Base-by-base conservation (phyloP, 2,797 vertebrate genomes). In the Cyclopterus lumpus region DNA sequence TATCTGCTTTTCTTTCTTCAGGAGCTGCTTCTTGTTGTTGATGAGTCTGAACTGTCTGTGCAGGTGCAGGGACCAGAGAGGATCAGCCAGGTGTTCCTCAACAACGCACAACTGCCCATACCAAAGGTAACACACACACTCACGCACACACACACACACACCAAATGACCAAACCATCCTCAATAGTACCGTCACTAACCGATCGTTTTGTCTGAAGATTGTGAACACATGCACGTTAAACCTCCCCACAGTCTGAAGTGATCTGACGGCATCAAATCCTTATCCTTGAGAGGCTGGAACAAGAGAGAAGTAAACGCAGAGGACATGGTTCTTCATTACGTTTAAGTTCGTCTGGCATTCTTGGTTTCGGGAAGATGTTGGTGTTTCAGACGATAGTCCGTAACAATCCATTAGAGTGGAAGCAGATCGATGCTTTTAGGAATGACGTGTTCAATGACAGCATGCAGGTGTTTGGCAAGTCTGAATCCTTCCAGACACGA, bases 111-210 rank as follows among this genome's bases (percentile, higher is more conserved):
- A 0, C 79, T 85, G 7, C 69, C 81, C 38, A 76, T 81, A 1
- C 74, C 86, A 34, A 80, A 90, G 93, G 93, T 92, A 88, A 79
- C 24, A 16, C 36, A 49, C 63, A 53, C 49, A 24, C 46, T n/a
- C 46, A 49, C 48, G 49, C 51, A 49, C 48, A 49, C n/a, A n/a
- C 20, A 8, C 8, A 49, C 20, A n/a, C n/a, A 36, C 59, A 61
- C 42, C 1, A 24, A 40, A 24, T 18, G 36, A 24, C 2, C 38
- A 40, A 12, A 40, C 26, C 40, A 44, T 28, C 15, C 38, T 20
- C 30, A 6, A 32, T 10, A 30, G 26, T 30, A n/a, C 60, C 4
- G 60, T 62, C 61, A 20, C 44, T 44, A 11, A 28, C 22, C 16
- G 5, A 20, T 44, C 5, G 6, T 62, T 61, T 30, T 63, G 24